Percentiles rank a stretch among this genome's conserved stretches.
These are phyloP conservation scores for Clarias laeviceps DNA, from an alignment of 2,797 vertebrate genomes.

Conservation along the genomic window DNA sequence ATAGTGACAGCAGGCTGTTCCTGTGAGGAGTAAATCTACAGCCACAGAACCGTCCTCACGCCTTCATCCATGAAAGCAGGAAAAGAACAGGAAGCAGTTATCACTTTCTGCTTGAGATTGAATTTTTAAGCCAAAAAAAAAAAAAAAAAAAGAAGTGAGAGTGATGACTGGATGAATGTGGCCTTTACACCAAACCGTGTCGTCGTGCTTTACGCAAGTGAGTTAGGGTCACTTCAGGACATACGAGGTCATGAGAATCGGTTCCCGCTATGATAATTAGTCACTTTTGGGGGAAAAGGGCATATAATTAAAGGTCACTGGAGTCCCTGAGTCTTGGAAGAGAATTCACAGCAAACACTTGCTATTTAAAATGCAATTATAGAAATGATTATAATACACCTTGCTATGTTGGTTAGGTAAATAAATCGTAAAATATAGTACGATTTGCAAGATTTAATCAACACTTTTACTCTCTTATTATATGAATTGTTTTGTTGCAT, in stretches of 20 bases:
- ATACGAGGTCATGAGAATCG: conserved; percentile 11
- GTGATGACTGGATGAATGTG: background rate
- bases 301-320: background rate
- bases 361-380: background rate
- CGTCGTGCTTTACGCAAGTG: background rate
- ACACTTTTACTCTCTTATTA: background rate
- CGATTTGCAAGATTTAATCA: background rate
- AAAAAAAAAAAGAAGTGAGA: background rate
- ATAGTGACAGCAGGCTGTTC: conserved; percentile 58
- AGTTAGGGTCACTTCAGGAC: conserved; percentile 20
- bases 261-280: conserved; percentile 5
- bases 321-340: background rate
- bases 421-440: background rate
- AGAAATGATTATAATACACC: background rate
- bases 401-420: background rate
- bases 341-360: no score
- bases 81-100: conserved; percentile 61
- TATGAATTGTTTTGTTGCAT: background rate
- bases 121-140: background rate
- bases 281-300: background rate
- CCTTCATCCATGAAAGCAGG: conserved; percentile 29
- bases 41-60: conserved; percentile 50
- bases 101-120: conserved; percentile 49
- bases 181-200: background rate
- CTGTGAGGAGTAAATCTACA: conserved; percentile 52